Conservation (phyloP, 2,888 invertebrate genomes). For the Brenthis hecate region DNA sequence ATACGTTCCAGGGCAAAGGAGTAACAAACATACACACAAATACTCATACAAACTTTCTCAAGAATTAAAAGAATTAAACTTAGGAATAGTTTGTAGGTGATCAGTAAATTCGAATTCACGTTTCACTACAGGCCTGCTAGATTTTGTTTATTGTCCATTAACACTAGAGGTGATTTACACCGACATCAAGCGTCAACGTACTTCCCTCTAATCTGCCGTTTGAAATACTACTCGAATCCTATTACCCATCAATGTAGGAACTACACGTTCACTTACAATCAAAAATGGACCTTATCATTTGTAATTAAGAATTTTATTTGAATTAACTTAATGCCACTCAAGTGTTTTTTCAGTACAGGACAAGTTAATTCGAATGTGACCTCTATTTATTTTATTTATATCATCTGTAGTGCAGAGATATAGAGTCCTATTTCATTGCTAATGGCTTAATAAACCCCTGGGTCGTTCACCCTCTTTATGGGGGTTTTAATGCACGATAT, state of each 20-base stretch:
- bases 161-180: slow-evolving; percentile 34
- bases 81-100: no score
- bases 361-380: slow-evolving; percentile 42
- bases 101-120: neutral
- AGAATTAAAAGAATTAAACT: no score
- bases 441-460: slow-evolving; percentile 68
- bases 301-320: slow-evolving; percentile 25
- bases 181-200: slow-evolving; percentile 19
- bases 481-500: slow-evolving; percentile 37
- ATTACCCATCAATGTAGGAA: slow-evolving; percentile 30
- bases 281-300: slow-evolving; percentile 6
- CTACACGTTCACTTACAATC: slow-evolving; percentile 9
- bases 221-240: slow-evolving; percentile 32
- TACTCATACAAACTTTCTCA: no score
- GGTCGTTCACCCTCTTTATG: slow-evolving; percentile 46
- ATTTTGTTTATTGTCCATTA: slow-evolving; percentile 31
- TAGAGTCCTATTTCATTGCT: slow-evolving; percentile 65
- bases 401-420: slow-evolving; percentile 57
- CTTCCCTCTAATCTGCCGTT: slow-evolving; percentile 31
- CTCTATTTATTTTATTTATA: slow-evolving; percentile 67
- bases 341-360: slow-evolving; percentile 29
- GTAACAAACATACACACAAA: no score
- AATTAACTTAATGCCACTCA: neutral
- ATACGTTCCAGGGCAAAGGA: no score
- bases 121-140: slow-evolving; percentile 1